Evolutionary conservation across 2,888 invertebrate genomes (phyloP).

Genomic region (Tenthredo distinguenda): DNA sequence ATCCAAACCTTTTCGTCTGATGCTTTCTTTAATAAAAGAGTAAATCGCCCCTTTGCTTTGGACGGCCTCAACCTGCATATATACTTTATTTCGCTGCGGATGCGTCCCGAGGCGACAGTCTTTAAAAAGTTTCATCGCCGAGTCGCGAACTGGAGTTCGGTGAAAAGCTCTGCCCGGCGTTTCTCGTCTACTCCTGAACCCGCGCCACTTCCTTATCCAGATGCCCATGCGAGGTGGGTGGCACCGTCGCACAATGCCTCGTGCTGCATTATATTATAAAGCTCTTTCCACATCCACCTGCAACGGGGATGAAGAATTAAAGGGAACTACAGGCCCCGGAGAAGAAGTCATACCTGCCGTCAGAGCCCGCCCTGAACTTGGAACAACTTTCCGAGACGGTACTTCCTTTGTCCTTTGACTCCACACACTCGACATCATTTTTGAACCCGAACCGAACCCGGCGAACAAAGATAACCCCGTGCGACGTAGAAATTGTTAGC

Average conservation of each 20-base stretch:
- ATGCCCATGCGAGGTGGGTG: not conserved
- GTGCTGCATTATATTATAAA: slow-evolving; percentile 18
- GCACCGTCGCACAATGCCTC: slow-evolving; percentile 11
- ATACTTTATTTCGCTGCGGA: slow-evolving; percentile 26
- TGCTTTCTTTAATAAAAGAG: slow-evolving; percentile 48
- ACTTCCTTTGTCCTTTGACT: slow-evolving; percentile 28
- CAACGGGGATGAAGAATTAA: slow-evolving; percentile 28
- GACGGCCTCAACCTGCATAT: slow-evolving; percentile 42
- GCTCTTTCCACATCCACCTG: slow-evolving; percentile 14
- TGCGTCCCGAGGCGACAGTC: slow-evolving; percentile 67
- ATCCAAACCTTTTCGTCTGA: slow-evolving; percentile 17
- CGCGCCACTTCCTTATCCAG: slow-evolving; percentile 3
- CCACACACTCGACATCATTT: not conserved
- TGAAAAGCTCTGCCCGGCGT: slow-evolving; percentile 65
- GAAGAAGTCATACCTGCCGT: not conserved
- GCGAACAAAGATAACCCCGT: not conserved
- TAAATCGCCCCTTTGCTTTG: slow-evolving; percentile 37
- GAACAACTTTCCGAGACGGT: not conserved
- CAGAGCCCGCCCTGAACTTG: not conserved
- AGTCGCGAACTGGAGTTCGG: slow-evolving; percentile 61
- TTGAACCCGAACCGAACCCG: not conserved
- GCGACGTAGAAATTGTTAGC: not conserved
- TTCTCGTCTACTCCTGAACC: slow-evolving; percentile 53
- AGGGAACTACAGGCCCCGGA: not conserved
- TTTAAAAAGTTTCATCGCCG: slow-evolving; percentile 70